Base-by-base conservation (phyloP, 1,140 invertebrate species). In the Eubasilissa regina region DNA sequence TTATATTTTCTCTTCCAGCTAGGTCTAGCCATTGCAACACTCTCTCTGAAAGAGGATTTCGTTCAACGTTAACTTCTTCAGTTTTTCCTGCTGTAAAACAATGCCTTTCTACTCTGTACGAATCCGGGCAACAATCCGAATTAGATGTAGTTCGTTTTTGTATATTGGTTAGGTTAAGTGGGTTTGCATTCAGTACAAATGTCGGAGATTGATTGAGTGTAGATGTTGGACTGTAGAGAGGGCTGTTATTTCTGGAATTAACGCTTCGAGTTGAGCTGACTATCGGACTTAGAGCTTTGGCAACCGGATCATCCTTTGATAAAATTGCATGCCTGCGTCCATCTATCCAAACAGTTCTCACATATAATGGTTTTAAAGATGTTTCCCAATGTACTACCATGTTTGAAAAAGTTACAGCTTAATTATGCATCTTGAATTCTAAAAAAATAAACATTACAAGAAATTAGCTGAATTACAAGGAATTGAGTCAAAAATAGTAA, bases 321-420 rank as follows among this genome's bases (percentile, higher is more conserved):
- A 95, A 85, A 11, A 95, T 90, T 0, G 93, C 93, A 86, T 95
- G 94, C 60, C 93, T 89, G 80, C 93, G 90, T 1, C 93, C 93
- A 82, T 93, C 90, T 17, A 93, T 90, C 93, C 93, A 94, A 1
- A 94, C 90, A 1, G 93, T 94, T 79, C 89, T 89, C 3, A 94
- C 91, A 83, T 92, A 94, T 79, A 94, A 89, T 45, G 94, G 93
- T 84, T 92, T 87, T 83, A 92, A 90, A 35, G 93, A 94, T 11
- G 93, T 92, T 83, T 93, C 91, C 94, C 94, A 94, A 80, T 90
- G 90, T 13, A 89, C 86, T 15, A 87, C 84, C 87, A 89, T 88
- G 79, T 64, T 76, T 8, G n/a, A n/a, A n/a, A n/a, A n/a, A n/a
- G n/a, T n/a, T n/a, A n/a, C n/a, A n/a, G n/a, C n/a, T n/a, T n/a